These are phyloP conservation scores for Ameiurus melas DNA, from an alignment of 2,113 vertebrate species.

Conservation along the genomic window DNA sequence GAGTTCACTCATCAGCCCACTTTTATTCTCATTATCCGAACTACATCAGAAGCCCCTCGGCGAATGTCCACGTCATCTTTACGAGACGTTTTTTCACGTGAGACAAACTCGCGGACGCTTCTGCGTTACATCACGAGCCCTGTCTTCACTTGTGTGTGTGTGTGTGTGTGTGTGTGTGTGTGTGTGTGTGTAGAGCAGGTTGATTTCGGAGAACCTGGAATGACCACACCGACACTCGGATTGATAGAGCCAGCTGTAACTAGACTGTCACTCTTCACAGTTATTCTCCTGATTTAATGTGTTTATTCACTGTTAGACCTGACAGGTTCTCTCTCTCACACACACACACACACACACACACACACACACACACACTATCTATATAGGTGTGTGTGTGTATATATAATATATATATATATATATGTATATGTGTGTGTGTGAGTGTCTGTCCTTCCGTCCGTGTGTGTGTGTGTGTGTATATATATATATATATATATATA, in stretches of 20 bases:
- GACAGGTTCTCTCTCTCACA: neutral
- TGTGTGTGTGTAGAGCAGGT: neutral
- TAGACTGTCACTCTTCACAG: neutral
- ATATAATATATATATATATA: no score
- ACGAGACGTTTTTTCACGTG: neutral
- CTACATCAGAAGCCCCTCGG: neutral
- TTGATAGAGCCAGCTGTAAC: neutral
- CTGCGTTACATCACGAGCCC: neutral
- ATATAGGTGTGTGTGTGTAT: no score
- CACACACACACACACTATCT: no score
- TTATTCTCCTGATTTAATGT: neutral
- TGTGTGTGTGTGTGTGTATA: no score
- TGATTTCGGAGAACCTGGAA: neutral
- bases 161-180: no score
- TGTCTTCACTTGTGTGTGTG: neutral
- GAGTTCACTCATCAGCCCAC: neutral
- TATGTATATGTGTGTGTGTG: no score
- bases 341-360: no score
- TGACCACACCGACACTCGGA: neutral
- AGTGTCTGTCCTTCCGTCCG: no score
- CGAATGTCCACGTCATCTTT: no score
- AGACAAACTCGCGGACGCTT: neutral
- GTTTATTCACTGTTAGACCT: neutral
- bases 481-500: no score
- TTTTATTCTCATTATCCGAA: conserved; percentile 4